Percentiles rank a stretch among this genome's conserved stretches.
Evolutionary conservation across 2,797 vertebrate genomes (phyloP).

Genomic region (Falco rusticolus): DNA sequence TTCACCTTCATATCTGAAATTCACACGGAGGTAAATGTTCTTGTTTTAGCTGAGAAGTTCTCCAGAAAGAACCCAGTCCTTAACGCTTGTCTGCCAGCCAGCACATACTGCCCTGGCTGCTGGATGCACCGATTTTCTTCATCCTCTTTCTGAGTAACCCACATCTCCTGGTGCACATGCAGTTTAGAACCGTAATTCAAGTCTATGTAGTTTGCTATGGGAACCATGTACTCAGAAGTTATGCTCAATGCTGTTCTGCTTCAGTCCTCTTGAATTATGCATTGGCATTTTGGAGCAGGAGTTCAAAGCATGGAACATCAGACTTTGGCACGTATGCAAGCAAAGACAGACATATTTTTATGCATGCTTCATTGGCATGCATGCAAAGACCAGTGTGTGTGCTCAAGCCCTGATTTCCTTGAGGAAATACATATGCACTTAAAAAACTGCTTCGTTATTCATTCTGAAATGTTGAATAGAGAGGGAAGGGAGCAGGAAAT

Average conservation of each 20-base stretch:
- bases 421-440: slow-evolving; percentile 44
- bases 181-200: not conserved
- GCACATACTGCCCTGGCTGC: not conserved
- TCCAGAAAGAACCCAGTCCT: not conserved
- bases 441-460: slow-evolving; percentile 21
- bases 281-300: slow-evolving; percentile 29
- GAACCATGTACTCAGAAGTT: not conserved
- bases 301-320: slow-evolving; percentile 36
- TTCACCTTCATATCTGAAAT: not conserved
- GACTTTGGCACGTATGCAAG: slow-evolving; percentile 2
- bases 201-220: not conserved
- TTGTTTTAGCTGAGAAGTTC: not conserved
- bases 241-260: not conserved
- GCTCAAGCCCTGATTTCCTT: slow-evolving; percentile 39
- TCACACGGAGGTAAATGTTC: not conserved
- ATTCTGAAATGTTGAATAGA: slow-evolving; percentile 32
- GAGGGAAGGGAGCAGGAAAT: slow-evolving; percentile 16
- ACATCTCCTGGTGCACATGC: not conserved
- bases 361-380: not conserved
- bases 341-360: slow-evolving; percentile 18
- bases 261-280: slow-evolving; percentile 46
- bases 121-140: not conserved
- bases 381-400: not conserved
- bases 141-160: not conserved
- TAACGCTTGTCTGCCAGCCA: not conserved